These are phyloP conservation scores for Ceratina japonica DNA, from an alignment of 1,140 invertebrate genomes.

Conservation along the genomic window DNA sequence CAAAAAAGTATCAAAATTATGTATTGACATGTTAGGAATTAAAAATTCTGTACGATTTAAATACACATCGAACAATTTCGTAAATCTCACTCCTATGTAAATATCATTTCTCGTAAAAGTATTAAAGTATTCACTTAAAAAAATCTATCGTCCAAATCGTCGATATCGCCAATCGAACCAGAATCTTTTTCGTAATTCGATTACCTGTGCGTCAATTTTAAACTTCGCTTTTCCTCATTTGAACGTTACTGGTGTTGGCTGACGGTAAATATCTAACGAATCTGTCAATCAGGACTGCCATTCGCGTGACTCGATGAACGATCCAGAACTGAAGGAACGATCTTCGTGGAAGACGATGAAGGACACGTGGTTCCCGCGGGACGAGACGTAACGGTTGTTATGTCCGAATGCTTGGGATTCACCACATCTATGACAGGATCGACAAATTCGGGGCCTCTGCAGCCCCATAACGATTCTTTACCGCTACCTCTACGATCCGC, in stretches of 20 bases:
- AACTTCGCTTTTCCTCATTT: not conserved
- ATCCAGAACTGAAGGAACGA: not conserved
- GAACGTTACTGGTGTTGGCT: not conserved
- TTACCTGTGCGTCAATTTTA: too few relatives aligned
- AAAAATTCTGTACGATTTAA: too few relatives aligned
- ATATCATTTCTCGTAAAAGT: not conserved
- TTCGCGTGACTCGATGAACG: constrained; percentile 49
- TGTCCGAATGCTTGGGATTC: constrained; percentile 68
- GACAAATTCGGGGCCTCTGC: constrained; percentile 64
- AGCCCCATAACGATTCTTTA: constrained; percentile 65
- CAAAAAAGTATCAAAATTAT: too few relatives aligned
- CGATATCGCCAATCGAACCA: too few relatives aligned
- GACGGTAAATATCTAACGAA: constrained; percentile 27
- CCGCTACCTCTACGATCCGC: constrained; percentile 48
- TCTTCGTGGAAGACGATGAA: constrained; percentile 43
- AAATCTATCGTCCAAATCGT: too few relatives aligned
- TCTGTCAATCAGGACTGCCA: constrained; percentile 10
- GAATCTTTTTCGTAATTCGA: too few relatives aligned
- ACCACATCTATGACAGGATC: constrained; percentile 70
- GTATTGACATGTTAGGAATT: too few relatives aligned
- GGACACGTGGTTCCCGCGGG: constrained; percentile 40
- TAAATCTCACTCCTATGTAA: not conserved
- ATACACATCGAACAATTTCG: too few relatives aligned
- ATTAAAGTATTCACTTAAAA: not conserved
- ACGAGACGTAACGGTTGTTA: constrained; percentile 68